These are phyloP conservation scores for Typhlomys cinereus DNA, from an alignment of 2,113 vertebrate species.

Conservation along the genomic window DNA sequence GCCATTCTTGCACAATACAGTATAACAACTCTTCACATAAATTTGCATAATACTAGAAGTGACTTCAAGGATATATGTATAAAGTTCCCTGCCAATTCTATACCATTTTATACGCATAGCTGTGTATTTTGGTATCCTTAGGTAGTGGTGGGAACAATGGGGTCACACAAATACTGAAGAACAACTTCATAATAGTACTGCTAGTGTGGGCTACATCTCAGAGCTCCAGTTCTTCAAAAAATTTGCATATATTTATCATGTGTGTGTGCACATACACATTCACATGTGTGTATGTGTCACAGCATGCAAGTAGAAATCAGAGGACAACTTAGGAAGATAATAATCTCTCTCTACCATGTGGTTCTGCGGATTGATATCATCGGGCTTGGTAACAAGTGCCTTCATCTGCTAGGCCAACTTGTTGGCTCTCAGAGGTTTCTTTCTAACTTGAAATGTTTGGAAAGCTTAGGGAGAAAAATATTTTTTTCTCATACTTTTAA, in stretches of 20 bases:
- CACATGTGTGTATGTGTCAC: too few relatives aligned
- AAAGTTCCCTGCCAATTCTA: neutral
- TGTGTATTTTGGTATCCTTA: neutral
- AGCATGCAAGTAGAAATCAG: too few relatives aligned
- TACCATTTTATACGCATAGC: neutral
- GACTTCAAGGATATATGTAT: neutral
- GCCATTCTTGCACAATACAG: neutral
- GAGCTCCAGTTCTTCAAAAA: too few relatives aligned
- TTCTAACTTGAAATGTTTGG: slow-evolving; percentile 53
- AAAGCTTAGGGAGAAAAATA: slow-evolving; percentile 25
- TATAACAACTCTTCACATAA: neutral
- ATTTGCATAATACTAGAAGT: neutral
- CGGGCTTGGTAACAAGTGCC: too few relatives aligned
- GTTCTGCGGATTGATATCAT: too few relatives aligned
- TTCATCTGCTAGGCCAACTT: too few relatives aligned
- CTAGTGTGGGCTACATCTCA: too few relatives aligned
- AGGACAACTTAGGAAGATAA: too few relatives aligned
- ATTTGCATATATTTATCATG: too few relatives aligned
- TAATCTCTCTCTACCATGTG: too few relatives aligned
- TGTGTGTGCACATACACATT: too few relatives aligned
- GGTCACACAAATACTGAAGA: neutral
- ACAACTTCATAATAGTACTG: neutral
- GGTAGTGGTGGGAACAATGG: neutral
- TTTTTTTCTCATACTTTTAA: neutral
- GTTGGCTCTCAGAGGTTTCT: slow-evolving; percentile 47